Evolutionary conservation across 2,888 invertebrate genomes (phyloP).

Genomic region (Acheta domesticus): DNA sequence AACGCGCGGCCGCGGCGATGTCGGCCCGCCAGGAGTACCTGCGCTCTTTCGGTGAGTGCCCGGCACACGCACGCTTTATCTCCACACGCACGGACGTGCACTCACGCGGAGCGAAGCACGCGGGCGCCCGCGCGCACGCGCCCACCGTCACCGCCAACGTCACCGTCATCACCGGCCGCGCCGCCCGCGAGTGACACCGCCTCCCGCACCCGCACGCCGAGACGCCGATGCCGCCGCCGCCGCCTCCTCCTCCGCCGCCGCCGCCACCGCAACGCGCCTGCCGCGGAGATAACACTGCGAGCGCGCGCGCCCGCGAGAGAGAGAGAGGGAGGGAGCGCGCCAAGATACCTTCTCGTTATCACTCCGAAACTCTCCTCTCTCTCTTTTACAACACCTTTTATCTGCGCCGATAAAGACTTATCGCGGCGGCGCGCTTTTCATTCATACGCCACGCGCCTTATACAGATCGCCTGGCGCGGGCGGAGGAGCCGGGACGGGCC

Average conservation of each 20-base stretch:
- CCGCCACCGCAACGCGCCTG: neutral
- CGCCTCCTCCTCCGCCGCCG: neutral
- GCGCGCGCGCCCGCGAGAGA: neutral
- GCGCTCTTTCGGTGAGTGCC: neutral
- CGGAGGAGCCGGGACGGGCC: neutral
- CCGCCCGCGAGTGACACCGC: neutral
- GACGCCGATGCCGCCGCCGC: neutral
- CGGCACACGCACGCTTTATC: neutral
- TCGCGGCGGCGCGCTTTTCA: neutral
- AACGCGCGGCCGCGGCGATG: neutral
- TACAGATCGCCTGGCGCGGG: neutral
- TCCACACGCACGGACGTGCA: neutral
- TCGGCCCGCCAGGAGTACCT: neutral
- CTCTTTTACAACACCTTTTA: constrained; percentile 18
- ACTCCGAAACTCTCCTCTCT: neutral
- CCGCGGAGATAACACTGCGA: neutral
- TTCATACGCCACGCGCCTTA: neutral
- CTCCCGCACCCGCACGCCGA: neutral
- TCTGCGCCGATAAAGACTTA: constrained; percentile 9
- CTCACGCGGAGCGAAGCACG: neutral
- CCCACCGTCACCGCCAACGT: neutral
- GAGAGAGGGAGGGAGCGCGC: neutral
- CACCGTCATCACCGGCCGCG: neutral
- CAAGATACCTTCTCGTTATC: constrained; percentile 4
- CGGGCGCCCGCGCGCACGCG: neutral